A percentile compares a stretch with the other conserved stretches of the same genome.
phyloP scores from a whole-genome alignment of 1,140 invertebrate genomes.

The Sitophilus oryzae region DNA sequence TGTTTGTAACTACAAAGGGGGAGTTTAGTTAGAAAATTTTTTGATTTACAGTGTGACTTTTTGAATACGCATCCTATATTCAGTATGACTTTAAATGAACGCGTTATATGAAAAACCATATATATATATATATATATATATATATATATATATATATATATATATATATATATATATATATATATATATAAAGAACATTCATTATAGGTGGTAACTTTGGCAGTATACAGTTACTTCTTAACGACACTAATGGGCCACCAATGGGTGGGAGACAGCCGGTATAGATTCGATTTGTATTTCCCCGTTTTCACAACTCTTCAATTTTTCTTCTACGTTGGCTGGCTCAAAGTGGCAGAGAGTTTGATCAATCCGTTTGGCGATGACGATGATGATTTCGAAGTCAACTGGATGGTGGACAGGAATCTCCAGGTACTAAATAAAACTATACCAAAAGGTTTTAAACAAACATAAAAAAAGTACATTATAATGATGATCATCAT shows the following conservation, averaged over 20 bases:
- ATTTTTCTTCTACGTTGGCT: slow-evolving; percentile 88
- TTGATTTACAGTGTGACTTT: too few relatives aligned
- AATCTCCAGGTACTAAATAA: slow-evolving; percentile 62
- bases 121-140: too few relatives aligned
- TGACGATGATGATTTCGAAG: slow-evolving; percentile 75
- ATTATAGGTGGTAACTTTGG: slow-evolving; percentile 79
- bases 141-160: too few relatives aligned
- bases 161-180: too few relatives aligned
- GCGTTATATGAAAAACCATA: too few relatives aligned
- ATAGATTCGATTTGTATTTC: slow-evolving; percentile 70
- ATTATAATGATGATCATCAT: too few relatives aligned
- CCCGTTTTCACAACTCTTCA: slow-evolving; percentile 81
- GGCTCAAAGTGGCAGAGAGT: slow-evolving; percentile 83
- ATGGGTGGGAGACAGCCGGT: slow-evolving; percentile 57
- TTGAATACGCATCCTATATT: too few relatives aligned
- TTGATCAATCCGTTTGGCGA: slow-evolving; percentile 86
- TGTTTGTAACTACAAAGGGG: too few relatives aligned
- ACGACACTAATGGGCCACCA: slow-evolving; percentile 77
- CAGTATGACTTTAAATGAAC: too few relatives aligned
- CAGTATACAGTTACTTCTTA: slow-evolving; percentile 86
- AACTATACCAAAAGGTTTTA: background rate
- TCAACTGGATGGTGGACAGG: slow-evolving; percentile 84
- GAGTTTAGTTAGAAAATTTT: too few relatives aligned
- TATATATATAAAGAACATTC: background rate
- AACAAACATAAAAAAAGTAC: too few relatives aligned